These are phyloP conservation scores for Cheirogaleus medius DNA, from an alignment of 2,113 vertebrate genomes.

Conservation along the genomic window DNA sequence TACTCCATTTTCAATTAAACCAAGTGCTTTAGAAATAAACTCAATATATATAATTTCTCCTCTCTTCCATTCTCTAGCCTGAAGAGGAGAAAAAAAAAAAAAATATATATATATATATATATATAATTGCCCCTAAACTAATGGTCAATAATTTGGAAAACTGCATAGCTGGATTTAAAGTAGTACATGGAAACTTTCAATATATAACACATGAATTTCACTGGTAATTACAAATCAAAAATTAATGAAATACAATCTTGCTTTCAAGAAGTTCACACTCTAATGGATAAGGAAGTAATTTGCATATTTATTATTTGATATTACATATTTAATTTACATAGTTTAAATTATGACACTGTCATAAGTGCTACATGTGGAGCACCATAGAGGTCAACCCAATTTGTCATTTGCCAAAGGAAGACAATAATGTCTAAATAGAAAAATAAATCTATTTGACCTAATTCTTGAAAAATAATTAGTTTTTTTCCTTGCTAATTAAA, in stretches of 20 bases:
- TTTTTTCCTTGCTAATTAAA: background rate
- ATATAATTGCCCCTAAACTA: background rate
- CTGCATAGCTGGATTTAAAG: background rate
- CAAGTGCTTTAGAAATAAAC: background rate
- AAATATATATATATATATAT: background rate
- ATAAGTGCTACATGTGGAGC: background rate
- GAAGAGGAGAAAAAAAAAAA: no score
- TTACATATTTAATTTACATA: background rate
- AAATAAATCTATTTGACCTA: background rate
- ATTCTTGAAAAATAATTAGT: background rate
- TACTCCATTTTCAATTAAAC: background rate
- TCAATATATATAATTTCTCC: background rate
- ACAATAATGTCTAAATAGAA: background rate
- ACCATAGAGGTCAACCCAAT: background rate
- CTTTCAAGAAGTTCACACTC: conserved; percentile 14
- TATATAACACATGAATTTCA: background rate
- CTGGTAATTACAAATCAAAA: background rate
- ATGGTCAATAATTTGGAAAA: background rate
- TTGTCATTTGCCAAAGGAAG: background rate
- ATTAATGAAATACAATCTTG: background rate
- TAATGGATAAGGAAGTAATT: background rate
- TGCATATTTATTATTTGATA: conserved; percentile 24
- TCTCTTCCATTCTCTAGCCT: no score
- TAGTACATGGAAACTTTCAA: background rate
- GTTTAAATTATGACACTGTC: background rate